Base-by-base conservation (phyloP, 2,888 invertebrate species). In the Drosophila nigricruria region DNA sequence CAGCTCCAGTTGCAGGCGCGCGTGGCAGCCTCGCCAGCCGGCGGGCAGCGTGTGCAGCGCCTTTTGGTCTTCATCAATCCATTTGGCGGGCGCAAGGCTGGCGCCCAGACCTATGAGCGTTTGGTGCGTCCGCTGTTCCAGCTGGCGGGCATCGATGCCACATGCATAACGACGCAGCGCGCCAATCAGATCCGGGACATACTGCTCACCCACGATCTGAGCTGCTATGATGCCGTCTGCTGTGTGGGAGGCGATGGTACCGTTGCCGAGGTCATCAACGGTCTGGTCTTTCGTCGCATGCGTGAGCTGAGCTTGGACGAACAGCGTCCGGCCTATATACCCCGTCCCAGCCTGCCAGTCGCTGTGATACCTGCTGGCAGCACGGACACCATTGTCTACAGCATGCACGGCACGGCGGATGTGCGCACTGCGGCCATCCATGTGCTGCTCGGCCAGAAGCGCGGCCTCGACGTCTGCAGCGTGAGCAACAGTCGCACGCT, bases 181-280 rank as follows among this genome's bases (percentile, higher is more conserved):
- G 95, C 95, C 23, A 96, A 96, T 91, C 97, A 97, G 92, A 96
- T 97, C 36, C 94, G 95, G 38, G 96, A 97, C 88, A 94, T 94
- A 25, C 79, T 93, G 3, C 92, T 96, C 54, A 93, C 93, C 63
- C 94, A 94, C 64, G 94, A 94, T 86, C 91, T 95, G 70, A 94
- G 95, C 72, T 93, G 93, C 77, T 94, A 94, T 78, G 94, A 96
- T 93, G 96, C 96, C 0, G 94, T 97, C 23, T 95, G 96, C 20
- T 96, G 96, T 91, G 96, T 97, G 10, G 97, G 97, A 1, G 97
- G 97, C 0, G 97, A 98, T 92, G 97, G 97, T 0, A 96, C 97
- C 47, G 96, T 97, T 81, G 95, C 96, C 9, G 97, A 97, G 93
- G 94, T 97, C 32, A 95, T 95, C 76, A 96, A 96, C 91, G 97